A percentile compares a stretch with the other conserved stretches of the same genome.
Conservation (phyloP, 2,113 vertebrate species). For the Gymnorhina tibicen region DNA sequence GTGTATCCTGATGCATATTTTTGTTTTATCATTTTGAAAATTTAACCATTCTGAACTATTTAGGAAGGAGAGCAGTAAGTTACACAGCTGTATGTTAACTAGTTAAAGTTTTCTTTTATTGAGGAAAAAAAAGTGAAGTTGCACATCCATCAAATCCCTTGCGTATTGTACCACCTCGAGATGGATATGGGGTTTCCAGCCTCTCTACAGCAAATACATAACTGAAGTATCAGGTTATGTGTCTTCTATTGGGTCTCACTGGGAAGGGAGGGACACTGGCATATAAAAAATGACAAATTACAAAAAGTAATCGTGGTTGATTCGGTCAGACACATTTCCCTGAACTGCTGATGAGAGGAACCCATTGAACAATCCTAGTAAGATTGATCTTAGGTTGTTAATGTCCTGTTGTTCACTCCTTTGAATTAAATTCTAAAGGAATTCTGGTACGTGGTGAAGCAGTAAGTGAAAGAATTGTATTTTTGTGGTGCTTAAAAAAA, state of each 20-base stretch:
- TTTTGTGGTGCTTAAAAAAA: constrained; percentile 55
- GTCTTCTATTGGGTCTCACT: constrained; percentile 60
- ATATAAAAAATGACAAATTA: constrained; percentile 39
- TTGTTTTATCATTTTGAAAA: not conserved
- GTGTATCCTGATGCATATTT: not conserved
- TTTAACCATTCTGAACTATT: not conserved
- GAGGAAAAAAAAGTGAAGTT: not conserved
- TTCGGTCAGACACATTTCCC: constrained; percentile 52
- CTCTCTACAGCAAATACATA: constrained; percentile 32
- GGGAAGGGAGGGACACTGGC: not conserved
- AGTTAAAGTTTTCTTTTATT: constrained; percentile 6
- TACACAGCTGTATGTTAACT: constrained; percentile 50
- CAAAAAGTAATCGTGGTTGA: constrained; percentile 17
- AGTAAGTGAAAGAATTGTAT: constrained; percentile 67
- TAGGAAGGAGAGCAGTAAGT: not conserved
- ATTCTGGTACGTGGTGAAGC: constrained; percentile 66
- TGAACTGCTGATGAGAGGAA: constrained; percentile 30
- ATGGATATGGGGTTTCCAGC: constrained; percentile 15
- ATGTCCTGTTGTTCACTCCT: constrained; percentile 63
- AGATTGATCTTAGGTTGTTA: constrained; percentile 28
- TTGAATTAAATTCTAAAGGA: constrained; percentile 64
- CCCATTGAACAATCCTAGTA: constrained; percentile 41
- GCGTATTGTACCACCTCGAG: not conserved
- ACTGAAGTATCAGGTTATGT: constrained; percentile 57
- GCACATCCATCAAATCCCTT: constrained; percentile 11